Evolutionary conservation across 2,888 invertebrate genomes (phyloP).

Genomic region (Uropetala carovei): DNA sequence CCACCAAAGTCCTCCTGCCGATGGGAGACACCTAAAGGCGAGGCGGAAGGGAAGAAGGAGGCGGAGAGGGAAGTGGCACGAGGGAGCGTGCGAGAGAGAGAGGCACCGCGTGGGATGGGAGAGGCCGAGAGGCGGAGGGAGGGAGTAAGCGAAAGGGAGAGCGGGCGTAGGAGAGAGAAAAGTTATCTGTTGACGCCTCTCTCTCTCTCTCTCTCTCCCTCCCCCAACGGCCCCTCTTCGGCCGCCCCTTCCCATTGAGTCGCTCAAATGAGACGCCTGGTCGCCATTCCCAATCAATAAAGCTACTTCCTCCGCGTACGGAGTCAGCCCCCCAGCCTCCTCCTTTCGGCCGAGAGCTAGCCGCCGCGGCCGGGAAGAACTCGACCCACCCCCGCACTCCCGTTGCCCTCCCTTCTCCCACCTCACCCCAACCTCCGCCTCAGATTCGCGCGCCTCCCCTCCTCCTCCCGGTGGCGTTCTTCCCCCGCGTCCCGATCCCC

Average conservation of each 20-base stretch:
- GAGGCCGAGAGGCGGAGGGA: neutral
- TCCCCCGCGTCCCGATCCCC: neutral
- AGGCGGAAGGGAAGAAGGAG: neutral
- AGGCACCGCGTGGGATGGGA: too few relatives aligned
- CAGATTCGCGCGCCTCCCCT: neutral
- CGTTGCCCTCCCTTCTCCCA: neutral
- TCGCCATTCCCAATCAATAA: slow-evolving; percentile 64
- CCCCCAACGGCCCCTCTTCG: slow-evolving; percentile 6
- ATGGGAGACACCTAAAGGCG: slow-evolving; percentile 46
- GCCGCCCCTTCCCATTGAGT: slow-evolving; percentile 49
- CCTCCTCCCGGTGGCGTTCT: neutral
- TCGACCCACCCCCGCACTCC: neutral
- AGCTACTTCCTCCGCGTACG: slow-evolving; percentile 63
- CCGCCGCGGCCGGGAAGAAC: slow-evolving; percentile 39
- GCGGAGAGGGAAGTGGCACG: neutral
- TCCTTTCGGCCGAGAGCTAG: slow-evolving; percentile 27
- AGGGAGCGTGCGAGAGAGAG: neutral
- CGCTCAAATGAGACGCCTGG: slow-evolving; percentile 64
- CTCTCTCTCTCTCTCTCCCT: neutral
- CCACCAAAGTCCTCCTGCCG: slow-evolving; percentile 45
- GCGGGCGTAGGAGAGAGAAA: slow-evolving; percentile 36
- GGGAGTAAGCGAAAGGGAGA: slow-evolving; percentile 31
- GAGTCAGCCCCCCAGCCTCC: slow-evolving; percentile 42
- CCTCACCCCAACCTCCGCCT: neutral
- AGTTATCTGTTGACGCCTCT: slow-evolving; percentile 63